These are phyloP conservation scores for Craterocephalus amniculus DNA, from an alignment of 2,797 vertebrate species.

Conservation along the genomic window DNA sequence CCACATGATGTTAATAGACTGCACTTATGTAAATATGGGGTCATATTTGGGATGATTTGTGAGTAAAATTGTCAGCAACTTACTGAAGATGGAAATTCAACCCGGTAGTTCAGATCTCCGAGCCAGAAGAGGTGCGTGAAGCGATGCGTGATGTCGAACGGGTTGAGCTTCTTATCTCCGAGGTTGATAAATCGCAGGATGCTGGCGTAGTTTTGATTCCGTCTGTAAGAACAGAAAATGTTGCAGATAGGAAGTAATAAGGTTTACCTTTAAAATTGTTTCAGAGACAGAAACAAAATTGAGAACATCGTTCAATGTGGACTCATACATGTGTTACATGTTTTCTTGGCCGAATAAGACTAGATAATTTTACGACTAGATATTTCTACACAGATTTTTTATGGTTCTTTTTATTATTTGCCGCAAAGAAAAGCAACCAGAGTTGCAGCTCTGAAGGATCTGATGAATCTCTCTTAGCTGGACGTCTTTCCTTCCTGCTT, in stretches of 20 bases:
- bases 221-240: conserved; percentile 75
- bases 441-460: too few relatives aligned
- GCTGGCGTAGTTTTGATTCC: conserved; percentile 95
- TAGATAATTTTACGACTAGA: too few relatives aligned
- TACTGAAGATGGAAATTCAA: conserved; percentile 89
- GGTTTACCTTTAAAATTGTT: not conserved
- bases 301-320: not conserved
- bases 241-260: not conserved
- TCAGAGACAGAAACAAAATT: not conserved
- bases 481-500: too few relatives aligned
- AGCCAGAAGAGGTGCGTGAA: conserved; percentile 99
- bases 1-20: not conserved
- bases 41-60: not conserved
- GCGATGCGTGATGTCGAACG: conserved; percentile 94
- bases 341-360: too few relatives aligned
- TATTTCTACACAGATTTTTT: too few relatives aligned
- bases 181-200: conserved; percentile 95
- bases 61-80: conserved; percentile 38
- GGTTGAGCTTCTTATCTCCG: conserved; percentile 94
- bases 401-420: too few relatives aligned
- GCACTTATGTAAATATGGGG: not conserved
- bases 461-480: too few relatives aligned
- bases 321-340: too few relatives aligned
- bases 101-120: conserved; percentile 95
- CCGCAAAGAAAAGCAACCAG: too few relatives aligned